phyloP scores from a whole-genome alignment of 2,888 invertebrate genomes.

The Tachystola acroxantha region DNA sequence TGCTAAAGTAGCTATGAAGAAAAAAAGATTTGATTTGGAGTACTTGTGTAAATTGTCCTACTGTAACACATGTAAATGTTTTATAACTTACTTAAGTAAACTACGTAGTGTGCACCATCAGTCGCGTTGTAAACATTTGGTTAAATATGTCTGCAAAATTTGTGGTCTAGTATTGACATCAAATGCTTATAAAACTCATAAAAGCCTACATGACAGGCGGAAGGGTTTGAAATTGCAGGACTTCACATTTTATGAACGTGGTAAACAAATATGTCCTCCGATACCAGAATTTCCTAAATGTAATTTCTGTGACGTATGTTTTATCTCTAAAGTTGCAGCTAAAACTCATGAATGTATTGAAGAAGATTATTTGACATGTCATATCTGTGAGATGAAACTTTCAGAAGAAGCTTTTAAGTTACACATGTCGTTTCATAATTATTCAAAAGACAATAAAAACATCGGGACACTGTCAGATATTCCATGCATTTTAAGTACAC shows the following conservation, averaged over 20 bases:
- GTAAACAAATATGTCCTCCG: slow-evolving; percentile 38
- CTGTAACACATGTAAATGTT: slow-evolving; percentile 38
- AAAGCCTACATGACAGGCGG: slow-evolving; percentile 30
- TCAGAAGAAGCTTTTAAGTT: slow-evolving; percentile 40
- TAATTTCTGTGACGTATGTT: slow-evolving; percentile 39
- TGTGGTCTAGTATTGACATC: slow-evolving; percentile 48
- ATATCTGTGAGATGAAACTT: slow-evolving; percentile 41
- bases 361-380: slow-evolving; percentile 34
- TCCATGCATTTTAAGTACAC: too few species aligned
- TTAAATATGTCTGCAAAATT: slow-evolving; percentile 32
- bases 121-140: slow-evolving; percentile 29
- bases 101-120: slow-evolving; percentile 30
- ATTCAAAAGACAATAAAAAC: slow-evolving; percentile 16
- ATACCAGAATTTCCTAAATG: slow-evolving; percentile 50
- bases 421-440: slow-evolving; percentile 51
- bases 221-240: slow-evolving; percentile 36
- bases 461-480: too few species aligned
- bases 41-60: slow-evolving; percentile 23
- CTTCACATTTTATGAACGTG: slow-evolving; percentile 41
- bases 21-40: slow-evolving; percentile 1
- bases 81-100: slow-evolving; percentile 23
- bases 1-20: background rate
- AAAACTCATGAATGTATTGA: slow-evolving; percentile 36
- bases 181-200: slow-evolving; percentile 31
- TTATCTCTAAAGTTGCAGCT: slow-evolving; percentile 34